A percentile compares a stretch with the other conserved stretches of the same genome.
phyloP scores from a whole-genome alignment of 2,888 invertebrate species.

The Polyommatus iphigenia region DNA sequence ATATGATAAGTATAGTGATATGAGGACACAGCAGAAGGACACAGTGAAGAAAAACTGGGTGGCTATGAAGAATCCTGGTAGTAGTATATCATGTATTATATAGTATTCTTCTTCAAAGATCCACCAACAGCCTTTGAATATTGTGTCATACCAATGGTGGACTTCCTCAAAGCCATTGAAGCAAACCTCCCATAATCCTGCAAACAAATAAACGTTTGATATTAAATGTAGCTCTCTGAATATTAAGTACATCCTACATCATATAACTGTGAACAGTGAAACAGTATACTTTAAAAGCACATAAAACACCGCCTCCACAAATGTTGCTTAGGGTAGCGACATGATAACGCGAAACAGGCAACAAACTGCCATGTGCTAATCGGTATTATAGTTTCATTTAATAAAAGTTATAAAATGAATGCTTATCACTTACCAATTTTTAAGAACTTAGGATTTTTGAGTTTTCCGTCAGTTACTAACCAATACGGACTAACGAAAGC shows the following conservation, averaged over 20 bases:
- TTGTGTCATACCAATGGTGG: conserved; percentile 90
- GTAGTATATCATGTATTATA: conserved; percentile 92
- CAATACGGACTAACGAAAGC: conserved; percentile 94
- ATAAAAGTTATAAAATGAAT: background rate
- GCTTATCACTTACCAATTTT: conserved; percentile 84
- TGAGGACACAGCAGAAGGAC: conserved; percentile 88
- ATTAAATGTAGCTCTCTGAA: background rate
- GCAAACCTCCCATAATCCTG: conserved; percentile 97
- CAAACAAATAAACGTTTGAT: conserved; percentile 41
- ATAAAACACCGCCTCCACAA: conserved; percentile 32
- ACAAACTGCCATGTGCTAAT: background rate
- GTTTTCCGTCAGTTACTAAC: conserved; percentile 90
- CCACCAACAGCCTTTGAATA: conserved; percentile 96
- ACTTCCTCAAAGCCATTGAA: conserved; percentile 93
- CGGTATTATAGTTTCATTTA: background rate
- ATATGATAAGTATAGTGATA: conserved; percentile 86
- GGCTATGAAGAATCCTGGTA: conserved; percentile 95
- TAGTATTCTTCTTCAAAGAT: conserved; percentile 98
- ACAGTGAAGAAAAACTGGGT: conserved; percentile 97
- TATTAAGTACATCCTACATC: background rate
- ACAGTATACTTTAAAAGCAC: background rate
- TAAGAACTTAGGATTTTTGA: conserved; percentile 88
- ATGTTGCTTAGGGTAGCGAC: background rate
- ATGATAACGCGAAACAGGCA: conserved; percentile 12
- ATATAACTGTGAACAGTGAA: background rate